Evolutionary conservation across 2,797 vertebrate species (phyloP).

Genomic region (Catamblyrhynchus diadema): DNA sequence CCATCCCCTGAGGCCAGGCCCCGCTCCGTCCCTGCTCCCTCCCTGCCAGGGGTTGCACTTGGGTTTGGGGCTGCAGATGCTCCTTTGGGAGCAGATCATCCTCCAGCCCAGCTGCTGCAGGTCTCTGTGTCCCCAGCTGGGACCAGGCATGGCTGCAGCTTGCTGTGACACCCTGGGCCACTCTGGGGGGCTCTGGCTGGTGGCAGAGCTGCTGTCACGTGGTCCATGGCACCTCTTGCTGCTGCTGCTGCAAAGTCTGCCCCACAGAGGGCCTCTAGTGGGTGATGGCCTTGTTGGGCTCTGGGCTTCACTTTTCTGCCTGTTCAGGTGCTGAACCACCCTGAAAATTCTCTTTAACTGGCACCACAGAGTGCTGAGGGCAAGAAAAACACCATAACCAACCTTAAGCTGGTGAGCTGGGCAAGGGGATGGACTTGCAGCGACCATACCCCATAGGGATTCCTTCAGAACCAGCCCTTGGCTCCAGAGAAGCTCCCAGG

Average conservation of each 20-base stretch:
- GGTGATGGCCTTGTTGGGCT: not conserved
- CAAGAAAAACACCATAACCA: not conserved
- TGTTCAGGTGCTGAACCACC: not conserved
- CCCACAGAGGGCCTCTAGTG: accelerated
- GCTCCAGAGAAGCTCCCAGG: not conserved
- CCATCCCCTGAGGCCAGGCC: not conserved
- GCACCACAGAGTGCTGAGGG: not conserved
- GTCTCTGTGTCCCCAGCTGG: not conserved
- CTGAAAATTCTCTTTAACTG: not conserved
- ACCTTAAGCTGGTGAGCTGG: not conserved
- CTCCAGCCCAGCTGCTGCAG: too few species aligned
- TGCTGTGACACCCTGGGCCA: accelerated
- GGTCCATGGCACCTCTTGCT: not conserved
- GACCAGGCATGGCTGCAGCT: not conserved
- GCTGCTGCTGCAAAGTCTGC: not conserved
- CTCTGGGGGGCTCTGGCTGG: not conserved
- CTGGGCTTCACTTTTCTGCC: not conserved
- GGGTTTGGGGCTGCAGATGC: not conserved
- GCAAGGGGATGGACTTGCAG: not conserved
- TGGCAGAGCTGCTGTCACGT: not conserved
- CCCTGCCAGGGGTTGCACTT: not conserved
- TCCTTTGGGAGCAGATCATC: not conserved
- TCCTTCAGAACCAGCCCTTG: not conserved
- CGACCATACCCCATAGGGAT: accelerated
- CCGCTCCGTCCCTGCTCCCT: not conserved